phyloP scores from a whole-genome alignment of 1,140 invertebrate genomes.

The Drosophila kohkoa region DNA sequence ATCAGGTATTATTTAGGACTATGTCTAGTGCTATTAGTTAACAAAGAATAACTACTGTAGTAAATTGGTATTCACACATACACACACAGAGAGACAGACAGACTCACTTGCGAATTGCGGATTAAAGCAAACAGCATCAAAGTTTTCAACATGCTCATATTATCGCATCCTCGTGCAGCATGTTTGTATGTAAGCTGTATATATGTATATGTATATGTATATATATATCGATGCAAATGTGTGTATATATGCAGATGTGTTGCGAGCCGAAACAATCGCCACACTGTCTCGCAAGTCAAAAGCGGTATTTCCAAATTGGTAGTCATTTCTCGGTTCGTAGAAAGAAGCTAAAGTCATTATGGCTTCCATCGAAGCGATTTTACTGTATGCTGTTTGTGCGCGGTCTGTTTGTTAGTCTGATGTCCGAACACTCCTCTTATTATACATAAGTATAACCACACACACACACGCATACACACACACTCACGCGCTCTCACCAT shows the following conservation, averaged over 20 bases:
- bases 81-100: neutral
- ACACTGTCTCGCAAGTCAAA: constrained; percentile 82
- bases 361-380: constrained; percentile 82
- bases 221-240: neutral
- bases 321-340: constrained; percentile 81
- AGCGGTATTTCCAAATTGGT: constrained; percentile 80
- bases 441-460: constrained; percentile 70
- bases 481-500: constrained; percentile 54
- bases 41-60: neutral
- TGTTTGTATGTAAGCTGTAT: neutral
- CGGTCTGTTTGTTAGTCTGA: constrained; percentile 80
- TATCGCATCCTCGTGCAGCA: neutral
- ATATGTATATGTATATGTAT: neutral
- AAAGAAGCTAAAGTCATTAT: constrained; percentile 81
- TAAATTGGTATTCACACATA: neutral
- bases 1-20: neutral
- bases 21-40: neutral
- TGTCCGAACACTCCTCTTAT: constrained; percentile 81
- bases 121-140: constrained; percentile 30
- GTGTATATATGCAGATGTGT: constrained; percentile 8
- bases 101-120: constrained; percentile 7
- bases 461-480: constrained; percentile 46
- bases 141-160: constrained; percentile 21
- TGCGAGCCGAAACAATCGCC: constrained; percentile 58
- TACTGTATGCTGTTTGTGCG: constrained; percentile 74